phyloP scores from a whole-genome alignment of 2,113 vertebrate species.

The Paramisgurnus dabryanus region DNA sequence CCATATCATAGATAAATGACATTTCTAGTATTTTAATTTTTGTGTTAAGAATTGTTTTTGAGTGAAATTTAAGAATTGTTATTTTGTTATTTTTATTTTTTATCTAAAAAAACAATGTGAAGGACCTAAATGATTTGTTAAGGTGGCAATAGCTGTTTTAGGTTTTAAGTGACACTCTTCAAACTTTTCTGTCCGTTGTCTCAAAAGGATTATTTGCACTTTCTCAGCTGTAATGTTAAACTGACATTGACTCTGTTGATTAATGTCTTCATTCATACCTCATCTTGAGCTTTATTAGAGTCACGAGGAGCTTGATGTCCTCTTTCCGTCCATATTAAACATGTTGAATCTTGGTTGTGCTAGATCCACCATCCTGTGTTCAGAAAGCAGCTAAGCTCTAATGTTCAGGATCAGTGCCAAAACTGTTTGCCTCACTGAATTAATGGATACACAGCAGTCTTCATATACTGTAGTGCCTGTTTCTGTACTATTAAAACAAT shows the following conservation, averaged over 20 bases:
- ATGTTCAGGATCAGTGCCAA: too few relatives aligned
- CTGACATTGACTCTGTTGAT: slow-evolving; percentile 21
- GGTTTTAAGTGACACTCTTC: background rate
- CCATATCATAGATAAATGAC: background rate
- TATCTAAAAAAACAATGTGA: slow-evolving; percentile 15
- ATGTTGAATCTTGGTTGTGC: slow-evolving; percentile 3
- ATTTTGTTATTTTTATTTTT: background rate
- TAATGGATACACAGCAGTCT: background rate
- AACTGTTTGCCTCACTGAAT: background rate
- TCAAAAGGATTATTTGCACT: slow-evolving; percentile 9
- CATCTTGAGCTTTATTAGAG: slow-evolving; percentile 19
- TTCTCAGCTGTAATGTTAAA: slow-evolving; percentile 25
- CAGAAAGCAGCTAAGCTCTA: background rate
- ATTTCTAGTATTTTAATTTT: slow-evolving; percentile 20
- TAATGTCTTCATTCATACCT: slow-evolving; percentile 38
- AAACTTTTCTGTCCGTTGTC: background rate
- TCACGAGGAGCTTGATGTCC: background rate
- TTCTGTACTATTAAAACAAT: slow-evolving; percentile 30
- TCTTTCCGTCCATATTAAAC: background rate
- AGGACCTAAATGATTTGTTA: slow-evolving; percentile 22
- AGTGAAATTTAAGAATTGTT: background rate
- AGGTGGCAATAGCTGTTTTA: background rate
- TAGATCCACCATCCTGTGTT: slow-evolving; percentile 8
- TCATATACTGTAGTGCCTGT: background rate
- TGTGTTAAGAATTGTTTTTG: background rate